A percentile compares a stretch with the other conserved stretches of the same genome.
These are phyloP conservation scores for Gymnogyps californianus DNA, from an alignment of 2,113 vertebrate species.

Conservation along the genomic window DNA sequence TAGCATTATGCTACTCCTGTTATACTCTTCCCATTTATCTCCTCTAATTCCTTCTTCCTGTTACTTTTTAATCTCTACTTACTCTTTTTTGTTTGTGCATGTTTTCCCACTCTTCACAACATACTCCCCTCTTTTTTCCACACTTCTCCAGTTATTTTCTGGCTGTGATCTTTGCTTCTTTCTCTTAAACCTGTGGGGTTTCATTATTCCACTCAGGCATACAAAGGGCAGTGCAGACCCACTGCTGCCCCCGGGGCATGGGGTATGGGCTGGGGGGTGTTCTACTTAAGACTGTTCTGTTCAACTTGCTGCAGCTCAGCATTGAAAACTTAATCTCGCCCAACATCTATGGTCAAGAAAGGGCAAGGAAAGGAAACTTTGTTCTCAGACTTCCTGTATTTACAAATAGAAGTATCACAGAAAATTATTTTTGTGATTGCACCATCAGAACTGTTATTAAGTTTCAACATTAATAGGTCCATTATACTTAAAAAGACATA, in stretches of 20 bases:
- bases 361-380: neutral
- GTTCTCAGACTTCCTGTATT: neutral
- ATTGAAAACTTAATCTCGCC: neutral
- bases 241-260: accelerated
- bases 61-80: neutral
- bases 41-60: neutral
- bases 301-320: neutral
- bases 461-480: neutral
- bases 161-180: neutral
- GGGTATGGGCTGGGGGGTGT: accelerated
- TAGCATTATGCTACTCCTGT: neutral
- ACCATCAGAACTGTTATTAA: neutral
- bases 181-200: neutral
- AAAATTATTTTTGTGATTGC: neutral
- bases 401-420: neutral
- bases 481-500: neutral
- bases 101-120: neutral
- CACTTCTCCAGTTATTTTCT: neutral
- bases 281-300: neutral
- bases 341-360: neutral
- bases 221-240: neutral
- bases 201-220: neutral
- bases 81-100: neutral
- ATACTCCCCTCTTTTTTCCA: accelerated
- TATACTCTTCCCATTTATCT: neutral